Base-by-base conservation (phyloP, 2,797 vertebrate species). In the Periophthalmus magnuspinnatus region DNA sequence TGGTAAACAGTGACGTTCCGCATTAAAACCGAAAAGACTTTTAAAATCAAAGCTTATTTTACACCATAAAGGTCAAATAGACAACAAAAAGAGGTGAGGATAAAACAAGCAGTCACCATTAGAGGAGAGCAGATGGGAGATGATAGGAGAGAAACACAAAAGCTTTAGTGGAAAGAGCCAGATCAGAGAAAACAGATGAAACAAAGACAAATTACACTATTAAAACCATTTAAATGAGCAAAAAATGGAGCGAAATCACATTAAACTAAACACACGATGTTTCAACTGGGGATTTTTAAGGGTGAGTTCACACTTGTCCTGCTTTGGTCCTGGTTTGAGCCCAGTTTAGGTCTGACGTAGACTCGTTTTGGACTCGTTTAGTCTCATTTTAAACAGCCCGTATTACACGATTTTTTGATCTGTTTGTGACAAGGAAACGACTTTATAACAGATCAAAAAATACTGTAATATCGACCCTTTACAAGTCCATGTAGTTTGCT, bases 41-140 rank as follows among this genome's bases (percentile, higher is more conserved):
- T 69, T 68, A 75, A 81, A 90, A 90, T 86, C 84, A 75, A 76
- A 69, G 69, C 58, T 74, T 74, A 78, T 78, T 85, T 82, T 80
- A 73, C 60, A 78, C 69, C 34, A 74, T 81, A 88, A 91, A 90
- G 90, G 89, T 92, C 85, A 64, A 47, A 86, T 61, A 67, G 70
- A 82, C 71, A 67, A 65, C 77, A 69, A 61, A 84, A 80, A 84
- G 72, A 69, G 77, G 59, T 61, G 0, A 70, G 73, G 72, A 75
- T 57, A 77, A 83, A 81, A 69, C 78, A 73, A 69, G 28, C 58
- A 73, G 71, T 70, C 81, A 79, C 67, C 76, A 70, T 74, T 66
- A 74, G 76, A 65, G 36, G 22, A 76, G 71, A 76, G 66, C 77
- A 81, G 83, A 87, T 78, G 71, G 79, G 65, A 73, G 67, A 66